Percentiles rank a stretch among this genome's conserved stretches.
phyloP scores from a whole-genome alignment of 2,888 invertebrate species.

The Caenorhabditis doughertyi region DNA sequence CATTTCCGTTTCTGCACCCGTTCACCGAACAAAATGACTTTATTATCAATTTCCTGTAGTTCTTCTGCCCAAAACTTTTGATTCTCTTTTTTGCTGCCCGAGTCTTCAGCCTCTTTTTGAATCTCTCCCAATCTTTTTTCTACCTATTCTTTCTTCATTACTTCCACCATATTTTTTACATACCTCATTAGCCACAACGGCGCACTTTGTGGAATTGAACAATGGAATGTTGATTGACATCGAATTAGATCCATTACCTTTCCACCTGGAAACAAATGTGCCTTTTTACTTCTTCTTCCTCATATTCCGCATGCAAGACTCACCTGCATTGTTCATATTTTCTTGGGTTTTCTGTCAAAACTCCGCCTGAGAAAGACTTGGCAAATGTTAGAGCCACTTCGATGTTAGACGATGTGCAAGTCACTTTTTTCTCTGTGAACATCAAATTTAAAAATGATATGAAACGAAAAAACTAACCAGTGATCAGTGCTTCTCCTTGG shows the following conservation, averaged over 20 bases:
- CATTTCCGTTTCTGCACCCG: background rate
- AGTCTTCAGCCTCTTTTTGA: too few relatives aligned
- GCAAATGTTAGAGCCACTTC: slow-evolving; percentile 71
- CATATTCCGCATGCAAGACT: slow-evolving; percentile 18
- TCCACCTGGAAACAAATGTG: slow-evolving; percentile 64
- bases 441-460: background rate
- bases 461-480: slow-evolving; percentile 27
- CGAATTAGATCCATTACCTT: slow-evolving; percentile 70
- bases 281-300: slow-evolving; percentile 2
- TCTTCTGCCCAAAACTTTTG: background rate
- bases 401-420: slow-evolving; percentile 72
- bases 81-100: background rate
- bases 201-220: slow-evolving; percentile 72
- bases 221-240: slow-evolving; percentile 71
- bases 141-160: background rate
- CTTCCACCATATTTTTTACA: slow-evolving; percentile 15
- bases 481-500: slow-evolving; percentile 47
- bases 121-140: slow-evolving; percentile 7
- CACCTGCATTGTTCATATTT: slow-evolving; percentile 64
- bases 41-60: slow-evolving; percentile 25
- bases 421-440: slow-evolving; percentile 71
- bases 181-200: slow-evolving; percentile 70
- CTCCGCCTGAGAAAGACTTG: slow-evolving; percentile 71
- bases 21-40: background rate
- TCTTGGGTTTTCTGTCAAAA: slow-evolving; percentile 73